Evolutionary conservation across 2,797 vertebrate species (phyloP).

Genomic region (Rhinoraja longicauda): DNA sequence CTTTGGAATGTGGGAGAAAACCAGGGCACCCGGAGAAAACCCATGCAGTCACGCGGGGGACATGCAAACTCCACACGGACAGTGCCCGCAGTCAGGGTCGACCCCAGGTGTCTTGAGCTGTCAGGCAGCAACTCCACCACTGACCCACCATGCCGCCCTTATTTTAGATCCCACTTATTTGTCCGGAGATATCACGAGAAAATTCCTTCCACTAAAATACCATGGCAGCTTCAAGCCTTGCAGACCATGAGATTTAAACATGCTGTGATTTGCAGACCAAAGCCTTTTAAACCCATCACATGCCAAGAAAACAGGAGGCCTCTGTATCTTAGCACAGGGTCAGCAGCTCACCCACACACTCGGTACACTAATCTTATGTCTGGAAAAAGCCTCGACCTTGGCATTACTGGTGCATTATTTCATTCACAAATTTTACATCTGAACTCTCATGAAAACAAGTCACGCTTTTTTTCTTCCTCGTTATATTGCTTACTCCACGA

Average conservation of each 20-base stretch:
- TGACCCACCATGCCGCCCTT: no score
- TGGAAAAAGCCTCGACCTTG: slow-evolving; percentile 33
- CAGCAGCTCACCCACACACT: slow-evolving; percentile 30
- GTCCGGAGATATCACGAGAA: not conserved
- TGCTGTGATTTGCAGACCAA: slow-evolving; percentile 11
- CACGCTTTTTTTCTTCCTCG: not conserved
- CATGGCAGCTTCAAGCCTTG: not conserved
- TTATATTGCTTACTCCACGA: not conserved
- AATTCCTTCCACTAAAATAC: slow-evolving; percentile 15
- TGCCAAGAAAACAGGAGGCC: slow-evolving; percentile 28
- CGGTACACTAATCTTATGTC: slow-evolving; percentile 29
- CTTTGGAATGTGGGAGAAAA: no score
- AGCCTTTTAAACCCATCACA: slow-evolving; percentile 27
- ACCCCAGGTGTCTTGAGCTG: no score
- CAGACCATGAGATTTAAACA: not conserved
- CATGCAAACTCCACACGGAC: no score
- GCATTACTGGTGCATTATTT: slow-evolving; percentile 27
- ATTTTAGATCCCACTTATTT: slow-evolving; percentile 26
- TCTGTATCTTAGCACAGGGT: slow-evolving; percentile 30
- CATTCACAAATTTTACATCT: slow-evolving; percentile 26
- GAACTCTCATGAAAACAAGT: slow-evolving; percentile 17
- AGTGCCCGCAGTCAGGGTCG: no score
- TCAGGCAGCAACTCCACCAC: no score
- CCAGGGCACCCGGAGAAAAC: no score
- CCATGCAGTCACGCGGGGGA: no score